phyloP scores from a whole-genome alignment of 2,113 vertebrate species.

The Micromys minutus region DNA sequence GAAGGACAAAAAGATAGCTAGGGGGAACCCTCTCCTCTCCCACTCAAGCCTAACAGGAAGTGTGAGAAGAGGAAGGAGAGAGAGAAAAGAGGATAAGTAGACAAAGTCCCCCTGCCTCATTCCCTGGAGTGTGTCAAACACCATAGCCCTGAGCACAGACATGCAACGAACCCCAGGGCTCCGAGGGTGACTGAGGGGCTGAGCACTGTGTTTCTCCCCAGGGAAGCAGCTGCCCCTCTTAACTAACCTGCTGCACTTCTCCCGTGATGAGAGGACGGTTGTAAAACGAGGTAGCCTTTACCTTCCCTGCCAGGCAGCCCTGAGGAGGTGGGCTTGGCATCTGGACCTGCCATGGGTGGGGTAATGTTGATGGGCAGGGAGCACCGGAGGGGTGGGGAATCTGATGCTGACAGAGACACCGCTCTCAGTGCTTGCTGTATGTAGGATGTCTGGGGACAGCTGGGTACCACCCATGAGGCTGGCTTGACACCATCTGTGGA shows the following conservation, averaged over 20 bases:
- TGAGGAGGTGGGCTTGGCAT: neutral
- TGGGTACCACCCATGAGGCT: neutral
- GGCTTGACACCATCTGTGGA: neutral
- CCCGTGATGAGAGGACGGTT: constrained; percentile 59
- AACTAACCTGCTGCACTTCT: constrained; percentile 40
- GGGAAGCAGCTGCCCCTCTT: constrained; percentile 50
- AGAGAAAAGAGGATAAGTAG: neutral
- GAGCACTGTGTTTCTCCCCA: constrained; percentile 69
- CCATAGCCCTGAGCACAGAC: neutral
- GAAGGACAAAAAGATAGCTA: neutral
- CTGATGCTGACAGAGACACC: neutral
- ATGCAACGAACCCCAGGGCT: neutral
- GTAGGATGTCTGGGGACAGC: neutral
- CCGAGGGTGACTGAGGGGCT: neutral
- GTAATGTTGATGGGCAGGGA: neutral
- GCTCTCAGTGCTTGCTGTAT: fast-evolving
- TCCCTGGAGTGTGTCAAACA: neutral
- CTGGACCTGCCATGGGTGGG: neutral
- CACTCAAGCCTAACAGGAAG: neutral
- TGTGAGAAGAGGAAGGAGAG: too few species aligned
- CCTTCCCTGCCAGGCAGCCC: neutral
- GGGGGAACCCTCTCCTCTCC: fast-evolving
- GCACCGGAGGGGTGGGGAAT: too few species aligned
- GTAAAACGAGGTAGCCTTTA: constrained; percentile 72
- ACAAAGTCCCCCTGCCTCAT: neutral